phyloP scores from a whole-genome alignment of 2,888 invertebrate species.

The Drosophila peninsularis region DNA sequence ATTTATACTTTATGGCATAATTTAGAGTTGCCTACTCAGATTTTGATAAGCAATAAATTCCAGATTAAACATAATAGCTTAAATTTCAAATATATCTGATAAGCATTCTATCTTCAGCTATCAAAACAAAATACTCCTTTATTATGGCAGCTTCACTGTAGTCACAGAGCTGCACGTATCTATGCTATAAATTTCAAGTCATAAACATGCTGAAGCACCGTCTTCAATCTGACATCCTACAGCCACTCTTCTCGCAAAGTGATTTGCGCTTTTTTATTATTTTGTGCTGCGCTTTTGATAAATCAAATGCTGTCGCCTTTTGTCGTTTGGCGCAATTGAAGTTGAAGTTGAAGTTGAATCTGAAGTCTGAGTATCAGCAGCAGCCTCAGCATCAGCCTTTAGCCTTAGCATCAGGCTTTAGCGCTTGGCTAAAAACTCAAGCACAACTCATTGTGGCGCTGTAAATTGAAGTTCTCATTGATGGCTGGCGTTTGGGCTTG shows the following conservation, averaged over 20 bases:
- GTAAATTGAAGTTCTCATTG: conserved; percentile 72
- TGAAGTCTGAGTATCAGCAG: conserved; percentile 27
- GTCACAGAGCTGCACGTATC: conserved; percentile 12
- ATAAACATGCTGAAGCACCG: conserved; percentile 45
- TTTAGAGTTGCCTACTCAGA: too few species aligned
- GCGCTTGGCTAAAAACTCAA: conserved; percentile 56
- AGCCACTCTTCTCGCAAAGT: conserved; percentile 35
- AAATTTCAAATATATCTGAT: background rate
- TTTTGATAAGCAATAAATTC: too few species aligned
- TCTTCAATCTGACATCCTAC: conserved; percentile 9
- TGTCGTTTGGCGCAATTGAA: conserved; percentile 49
- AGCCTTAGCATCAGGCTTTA: conserved; percentile 25
- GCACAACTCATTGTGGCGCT: conserved; percentile 67
- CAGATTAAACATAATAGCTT: too few species aligned
- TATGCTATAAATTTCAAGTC: conserved; percentile 53
- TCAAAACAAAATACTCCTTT: background rate
- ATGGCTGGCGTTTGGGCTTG: conserved; percentile 1
- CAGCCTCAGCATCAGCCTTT: conserved; percentile 14
- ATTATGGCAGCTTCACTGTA: background rate
- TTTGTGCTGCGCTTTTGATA: conserved; percentile 63
- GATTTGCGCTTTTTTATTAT: conserved; percentile 61
- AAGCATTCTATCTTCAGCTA: background rate
- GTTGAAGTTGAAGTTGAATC: conserved; percentile 31
- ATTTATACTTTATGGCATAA: too few species aligned
- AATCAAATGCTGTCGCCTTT: conserved; percentile 63